A percentile compares a stretch with the other conserved stretches of the same genome.
These are phyloP conservation scores for Uloborus diversus DNA, from an alignment of 1,140 invertebrate species.

Conservation along the genomic window DNA sequence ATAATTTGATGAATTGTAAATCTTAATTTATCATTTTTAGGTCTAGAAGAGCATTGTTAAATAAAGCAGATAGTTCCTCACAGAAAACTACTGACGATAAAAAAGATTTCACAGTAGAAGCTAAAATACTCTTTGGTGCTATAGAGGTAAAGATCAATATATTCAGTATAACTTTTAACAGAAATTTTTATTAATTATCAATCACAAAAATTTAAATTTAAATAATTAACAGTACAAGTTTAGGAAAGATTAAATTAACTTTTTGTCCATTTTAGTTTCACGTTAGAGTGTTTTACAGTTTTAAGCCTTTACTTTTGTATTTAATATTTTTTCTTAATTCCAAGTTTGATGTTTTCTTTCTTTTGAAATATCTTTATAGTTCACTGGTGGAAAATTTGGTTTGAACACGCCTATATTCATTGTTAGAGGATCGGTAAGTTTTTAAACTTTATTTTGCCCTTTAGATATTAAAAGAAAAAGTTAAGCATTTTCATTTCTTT, in stretches of 20 bases:
- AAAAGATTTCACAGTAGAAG: slow-evolving; percentile 71
- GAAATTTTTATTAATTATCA: too few relatives aligned
- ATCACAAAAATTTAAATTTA: too few relatives aligned
- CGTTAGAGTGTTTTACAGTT: too few relatives aligned
- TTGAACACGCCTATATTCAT: slow-evolving; percentile 69
- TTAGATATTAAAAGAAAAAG: too few relatives aligned
- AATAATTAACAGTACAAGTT: too few relatives aligned
- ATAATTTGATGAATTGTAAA: too few relatives aligned
- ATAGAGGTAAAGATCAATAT: slow-evolving; percentile 65
- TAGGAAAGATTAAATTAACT: too few relatives aligned
- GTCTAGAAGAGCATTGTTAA: slow-evolving; percentile 54
- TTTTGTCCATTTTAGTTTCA: too few relatives aligned
- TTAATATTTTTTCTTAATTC: neutral
- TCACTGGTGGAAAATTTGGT: slow-evolving; percentile 68
- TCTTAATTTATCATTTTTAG: slow-evolving; percentile 5
- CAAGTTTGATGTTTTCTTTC: neutral
- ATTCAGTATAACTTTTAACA: too few relatives aligned
- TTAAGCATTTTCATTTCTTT: too few relatives aligned
- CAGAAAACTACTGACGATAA: slow-evolving; percentile 61
- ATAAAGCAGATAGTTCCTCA: neutral
- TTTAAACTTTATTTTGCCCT: too few relatives aligned
- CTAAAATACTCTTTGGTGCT: slow-evolving; percentile 68
- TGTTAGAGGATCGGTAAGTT: slow-evolving; percentile 69
- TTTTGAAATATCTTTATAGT: slow-evolving; percentile 48
- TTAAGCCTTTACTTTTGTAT: too few relatives aligned